phyloP scores from a whole-genome alignment of 2,797 vertebrate species.

The Onychomys arenicola region DNA sequence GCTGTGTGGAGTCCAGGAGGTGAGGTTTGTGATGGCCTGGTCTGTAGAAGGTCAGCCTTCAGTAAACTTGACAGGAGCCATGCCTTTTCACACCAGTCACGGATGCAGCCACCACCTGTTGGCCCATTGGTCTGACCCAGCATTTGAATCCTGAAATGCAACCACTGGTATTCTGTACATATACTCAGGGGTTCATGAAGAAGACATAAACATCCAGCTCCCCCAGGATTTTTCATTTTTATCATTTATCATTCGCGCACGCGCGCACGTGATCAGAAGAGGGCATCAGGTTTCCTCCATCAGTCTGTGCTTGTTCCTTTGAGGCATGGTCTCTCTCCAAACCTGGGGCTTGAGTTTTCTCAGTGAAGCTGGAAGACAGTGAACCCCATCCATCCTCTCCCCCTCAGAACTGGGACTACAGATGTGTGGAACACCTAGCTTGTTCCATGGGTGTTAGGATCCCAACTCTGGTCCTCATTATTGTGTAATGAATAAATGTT shows the following conservation, averaged over 20 bases:
- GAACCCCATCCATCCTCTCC: no score
- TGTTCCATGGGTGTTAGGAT: neutral
- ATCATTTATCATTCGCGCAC: no score
- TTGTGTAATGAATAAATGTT: neutral
- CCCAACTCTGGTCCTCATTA: neutral
- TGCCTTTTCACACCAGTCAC: neutral
- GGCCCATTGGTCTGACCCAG: neutral
- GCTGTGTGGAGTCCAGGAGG: neutral
- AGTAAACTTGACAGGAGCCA: neutral
- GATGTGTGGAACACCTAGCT: neutral
- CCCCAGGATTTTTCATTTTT: no score
- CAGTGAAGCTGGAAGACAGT: neutral
- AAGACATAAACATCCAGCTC: neutral
- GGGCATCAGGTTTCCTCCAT: neutral
- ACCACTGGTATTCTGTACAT: neutral
- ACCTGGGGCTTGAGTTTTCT: neutral
- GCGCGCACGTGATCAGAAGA: neutral
- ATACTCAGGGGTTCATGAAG: neutral
- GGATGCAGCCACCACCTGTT: neutral
- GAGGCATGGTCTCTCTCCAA: neutral
- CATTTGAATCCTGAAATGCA: neutral
- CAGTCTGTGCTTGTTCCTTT: neutral
- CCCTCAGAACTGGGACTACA: neutral
- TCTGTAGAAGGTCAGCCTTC: neutral
- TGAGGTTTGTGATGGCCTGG: neutral